A percentile compares a stretch with the other conserved stretches of the same genome.
These are phyloP conservation scores for Brachyhypopomus gauderio DNA, from an alignment of 2,113 vertebrate species.

Conservation along the genomic window DNA sequence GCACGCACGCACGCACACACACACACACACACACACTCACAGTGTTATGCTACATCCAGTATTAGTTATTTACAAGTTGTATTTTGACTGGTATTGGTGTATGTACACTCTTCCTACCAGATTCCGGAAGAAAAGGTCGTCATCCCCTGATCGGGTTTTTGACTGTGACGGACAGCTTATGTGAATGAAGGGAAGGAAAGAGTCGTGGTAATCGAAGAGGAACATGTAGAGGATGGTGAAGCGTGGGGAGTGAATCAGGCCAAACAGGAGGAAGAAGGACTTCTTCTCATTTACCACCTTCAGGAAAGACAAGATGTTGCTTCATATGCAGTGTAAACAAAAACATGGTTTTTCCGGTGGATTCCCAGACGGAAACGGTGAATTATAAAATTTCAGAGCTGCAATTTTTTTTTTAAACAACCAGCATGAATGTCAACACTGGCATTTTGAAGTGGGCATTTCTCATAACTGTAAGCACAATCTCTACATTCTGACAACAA, in stretches of 20 bases:
- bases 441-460: not conserved
- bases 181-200: constrained; percentile 40
- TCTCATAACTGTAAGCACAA: no score
- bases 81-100: not conserved
- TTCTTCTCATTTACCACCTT: constrained; percentile 31
- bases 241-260: constrained; percentile 31
- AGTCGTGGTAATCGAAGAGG: constrained; percentile 42
- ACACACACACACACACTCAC: not conserved
- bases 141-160: not conserved
- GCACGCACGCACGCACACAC: not conserved
- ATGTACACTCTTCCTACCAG: constrained; percentile 16
- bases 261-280: constrained; percentile 11
- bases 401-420: not conserved
- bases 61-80: no score
- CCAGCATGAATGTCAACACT: not conserved
- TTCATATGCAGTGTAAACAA: not conserved
- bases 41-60: no score
- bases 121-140: not conserved
- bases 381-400: not conserved
- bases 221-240: constrained; percentile 35
- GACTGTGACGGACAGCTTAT: constrained; percentile 12
- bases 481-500: no score
- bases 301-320: not conserved
- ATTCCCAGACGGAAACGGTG: not conserved
- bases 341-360: not conserved